These are phyloP conservation scores for Mustelus asterias DNA, from an alignment of 2,113 vertebrate genomes.

Conservation along the genomic window DNA sequence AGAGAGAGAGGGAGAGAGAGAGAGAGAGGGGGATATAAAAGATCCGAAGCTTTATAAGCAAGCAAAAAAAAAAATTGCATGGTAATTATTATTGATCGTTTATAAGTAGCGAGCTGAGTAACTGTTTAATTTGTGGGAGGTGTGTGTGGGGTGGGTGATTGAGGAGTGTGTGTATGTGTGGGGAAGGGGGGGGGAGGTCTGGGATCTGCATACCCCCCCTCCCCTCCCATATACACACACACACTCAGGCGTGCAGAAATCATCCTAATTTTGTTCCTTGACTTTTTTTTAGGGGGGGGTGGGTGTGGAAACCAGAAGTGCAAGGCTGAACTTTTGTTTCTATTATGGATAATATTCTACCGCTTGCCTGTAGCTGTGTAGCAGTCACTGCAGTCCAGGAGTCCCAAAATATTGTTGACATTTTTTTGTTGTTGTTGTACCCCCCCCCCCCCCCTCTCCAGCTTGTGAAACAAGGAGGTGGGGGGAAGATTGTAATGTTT, in stretches of 20 bases:
- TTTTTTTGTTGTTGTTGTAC: background rate
- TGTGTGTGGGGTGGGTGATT: background rate
- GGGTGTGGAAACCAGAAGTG: background rate
- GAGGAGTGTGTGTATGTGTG: too few species aligned
- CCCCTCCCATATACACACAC: too few species aligned
- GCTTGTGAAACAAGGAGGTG: background rate
- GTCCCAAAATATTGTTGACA: background rate
- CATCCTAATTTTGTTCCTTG: background rate
- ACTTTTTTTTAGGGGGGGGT: background rate
- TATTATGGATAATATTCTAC: background rate
- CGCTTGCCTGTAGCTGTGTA: background rate
- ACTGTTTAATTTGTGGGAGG: background rate
- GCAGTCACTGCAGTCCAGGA: background rate
- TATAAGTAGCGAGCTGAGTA: slow-evolving; percentile 21
- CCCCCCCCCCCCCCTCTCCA: background rate
- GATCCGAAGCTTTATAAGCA: slow-evolving; percentile 23
- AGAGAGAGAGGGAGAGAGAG: slow-evolving; percentile 6
- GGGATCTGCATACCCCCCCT: background rate
- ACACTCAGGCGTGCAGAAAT: background rate
- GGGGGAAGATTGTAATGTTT: background rate
- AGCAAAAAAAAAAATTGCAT: slow-evolving; percentile 24
- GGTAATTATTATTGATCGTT: slow-evolving; percentile 35
- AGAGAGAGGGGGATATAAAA: background rate
- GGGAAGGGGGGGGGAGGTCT: background rate
- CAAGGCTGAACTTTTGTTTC: slow-evolving; percentile 13